A percentile compares a stretch with the other conserved stretches of the same genome.
Evolutionary conservation across 1,140 invertebrate genomes (phyloP).

Genomic region (Brachionus plicatilis): DNA sequence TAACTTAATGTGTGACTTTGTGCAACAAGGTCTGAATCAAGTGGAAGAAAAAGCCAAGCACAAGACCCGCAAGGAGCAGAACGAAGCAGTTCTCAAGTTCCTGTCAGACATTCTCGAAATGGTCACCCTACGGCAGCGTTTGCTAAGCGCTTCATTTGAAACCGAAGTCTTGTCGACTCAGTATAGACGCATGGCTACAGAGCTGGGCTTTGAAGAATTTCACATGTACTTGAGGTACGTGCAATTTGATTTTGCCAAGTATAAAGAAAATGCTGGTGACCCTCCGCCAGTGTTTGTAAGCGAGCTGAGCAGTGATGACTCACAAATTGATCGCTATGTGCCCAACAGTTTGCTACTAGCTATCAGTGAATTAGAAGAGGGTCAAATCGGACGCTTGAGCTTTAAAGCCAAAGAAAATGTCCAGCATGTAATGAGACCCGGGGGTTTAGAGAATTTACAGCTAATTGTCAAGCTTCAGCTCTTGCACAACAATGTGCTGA

Average conservation of each 20-base stretch:
- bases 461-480: constrained; percentile 51
- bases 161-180: constrained; percentile 51
- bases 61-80: constrained; percentile 26
- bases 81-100: not conserved
- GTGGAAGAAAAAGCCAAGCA: constrained; percentile 21
- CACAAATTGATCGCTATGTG: constrained; percentile 47
- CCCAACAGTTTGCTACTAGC: constrained; percentile 46
- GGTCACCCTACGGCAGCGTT: constrained; percentile 47
- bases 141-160: constrained; percentile 51
- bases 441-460: constrained; percentile 50
- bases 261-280: constrained; percentile 50
- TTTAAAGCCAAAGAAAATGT: constrained; percentile 49
- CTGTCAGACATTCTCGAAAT: constrained; percentile 38
- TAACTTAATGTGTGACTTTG: constrained; percentile 49
- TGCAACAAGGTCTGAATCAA: constrained; percentile 41
- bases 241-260: constrained; percentile 54
- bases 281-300: constrained; percentile 52
- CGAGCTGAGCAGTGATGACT: constrained; percentile 49
- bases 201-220: constrained; percentile 52
- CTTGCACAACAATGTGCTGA: constrained; percentile 49
- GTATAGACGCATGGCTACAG: constrained; percentile 49
- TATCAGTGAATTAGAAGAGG: constrained; percentile 54
- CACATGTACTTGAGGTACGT: constrained; percentile 53
- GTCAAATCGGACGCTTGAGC: constrained; percentile 51
- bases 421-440: constrained; percentile 47